phyloP scores from a whole-genome alignment of 2,797 vertebrate species.

The Acrocephalus scirpaceus region DNA sequence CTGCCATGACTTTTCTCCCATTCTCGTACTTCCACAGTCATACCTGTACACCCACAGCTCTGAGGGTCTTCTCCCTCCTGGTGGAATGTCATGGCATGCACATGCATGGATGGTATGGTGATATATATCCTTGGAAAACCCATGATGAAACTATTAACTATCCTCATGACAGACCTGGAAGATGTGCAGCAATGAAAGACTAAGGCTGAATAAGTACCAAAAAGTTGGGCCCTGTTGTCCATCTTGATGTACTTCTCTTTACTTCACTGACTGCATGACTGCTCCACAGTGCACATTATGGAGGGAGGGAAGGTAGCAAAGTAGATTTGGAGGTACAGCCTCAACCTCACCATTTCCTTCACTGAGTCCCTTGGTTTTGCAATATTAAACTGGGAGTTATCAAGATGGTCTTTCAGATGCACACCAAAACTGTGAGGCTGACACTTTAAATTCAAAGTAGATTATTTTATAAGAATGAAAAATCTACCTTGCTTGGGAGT shows the following conservation, averaged over 20 bases:
- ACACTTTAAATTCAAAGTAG: background rate
- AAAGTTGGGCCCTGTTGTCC: background rate
- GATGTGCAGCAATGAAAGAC: background rate
- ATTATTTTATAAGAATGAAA: background rate
- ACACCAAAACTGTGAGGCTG: background rate
- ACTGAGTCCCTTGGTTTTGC: background rate
- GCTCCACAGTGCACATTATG: no score
- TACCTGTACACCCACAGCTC: background rate
- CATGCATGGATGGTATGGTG: background rate
- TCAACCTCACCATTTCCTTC: background rate
- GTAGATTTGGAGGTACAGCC: accelerated
- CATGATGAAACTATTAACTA: background rate
- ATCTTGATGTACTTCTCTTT: background rate
- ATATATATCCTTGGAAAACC: background rate
- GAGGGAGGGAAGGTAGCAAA: background rate
- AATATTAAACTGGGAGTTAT: background rate
- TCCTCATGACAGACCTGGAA: background rate
- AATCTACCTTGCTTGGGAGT: background rate
- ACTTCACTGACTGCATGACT: background rate
- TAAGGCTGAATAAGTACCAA: background rate
- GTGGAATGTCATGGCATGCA: background rate
- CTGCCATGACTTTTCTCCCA: background rate
- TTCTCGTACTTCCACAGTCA: background rate
- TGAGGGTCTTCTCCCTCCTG: background rate
- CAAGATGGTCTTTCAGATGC: background rate